Evolutionary conservation across 2,888 invertebrate genomes (phyloP), one percentile per base, ranked within the genome.

Genomic region (Lingula anatina): DNA sequence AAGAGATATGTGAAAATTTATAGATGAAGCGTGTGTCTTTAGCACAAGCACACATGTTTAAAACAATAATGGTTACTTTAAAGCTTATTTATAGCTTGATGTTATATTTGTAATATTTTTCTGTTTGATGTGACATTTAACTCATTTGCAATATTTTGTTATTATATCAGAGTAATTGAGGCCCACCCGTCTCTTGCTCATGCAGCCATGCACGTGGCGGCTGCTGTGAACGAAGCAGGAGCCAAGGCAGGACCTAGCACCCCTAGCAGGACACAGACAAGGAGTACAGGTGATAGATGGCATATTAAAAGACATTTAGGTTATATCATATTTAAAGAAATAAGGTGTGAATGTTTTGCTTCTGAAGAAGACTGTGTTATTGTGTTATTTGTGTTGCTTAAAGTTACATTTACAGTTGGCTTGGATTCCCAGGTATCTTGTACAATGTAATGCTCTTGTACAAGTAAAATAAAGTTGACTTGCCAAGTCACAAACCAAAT

Each of bases 141-240:
- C n/a, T n/a, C n/a, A n/a, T n/a, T n/a, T n/a, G n/a, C n/a, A n/a
- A n/a, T n/a, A 9, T 23, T 25, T 24, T 39, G n/a, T 36, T 48
- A 38, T 40, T 35, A 39, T 51, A 47, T 20, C 54, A 83, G 86
- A 53, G 83, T 87, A 4, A 83, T 86, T 1, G 81, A 83, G 47
- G 80, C 83, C 0, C 86, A 88, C 66, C 89, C 88, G 0, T 81
- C 84, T 27, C 77, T 89, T 50, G 83, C 86, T 0, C 84, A 84
- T 54, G 88, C 87, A 0, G 82, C 87, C 7, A 81, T 84, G 56
- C 82, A 84, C 54, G 81, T 89, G 26, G 84, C 86, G 12, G 74
- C 85, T 61, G 75, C 81, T 66, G 77, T 83, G 65, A 77, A 81
- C 76, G 72, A 68, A 41, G 73, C 73, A 42, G 62, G 60, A 1